Evolutionary conservation across 2,113 vertebrate genomes (phyloP).

Genomic region (Hydrochoerus hydrochaeris): DNA sequence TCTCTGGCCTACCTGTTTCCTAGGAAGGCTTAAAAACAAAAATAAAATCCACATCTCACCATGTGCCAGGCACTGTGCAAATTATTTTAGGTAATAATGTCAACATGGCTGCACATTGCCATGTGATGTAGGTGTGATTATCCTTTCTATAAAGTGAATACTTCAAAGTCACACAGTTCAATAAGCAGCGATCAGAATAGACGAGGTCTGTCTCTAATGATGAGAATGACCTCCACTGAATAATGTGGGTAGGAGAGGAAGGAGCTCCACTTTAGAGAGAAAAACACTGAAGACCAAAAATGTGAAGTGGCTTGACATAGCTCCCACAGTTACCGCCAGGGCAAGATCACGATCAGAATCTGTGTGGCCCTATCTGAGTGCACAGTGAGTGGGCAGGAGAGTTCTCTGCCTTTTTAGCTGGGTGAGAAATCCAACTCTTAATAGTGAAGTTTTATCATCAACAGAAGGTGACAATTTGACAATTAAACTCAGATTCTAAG

Average conservation of each 20-base stretch:
- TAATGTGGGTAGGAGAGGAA: not conserved
- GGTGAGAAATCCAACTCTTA: not conserved
- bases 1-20: not conserved
- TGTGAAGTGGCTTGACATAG: not conserved
- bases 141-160: not conserved
- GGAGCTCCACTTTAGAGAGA: not conserved
- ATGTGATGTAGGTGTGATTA: not conserved
- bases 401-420: not conserved
- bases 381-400: rapidly evolving
- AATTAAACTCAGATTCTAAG: not conserved
- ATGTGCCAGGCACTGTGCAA: not conserved
- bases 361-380: not conserved
- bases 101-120: not conserved
- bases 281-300: not conserved
- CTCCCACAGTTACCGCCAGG: not conserved
- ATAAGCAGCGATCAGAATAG: not conserved
- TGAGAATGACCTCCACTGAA: not conserved
- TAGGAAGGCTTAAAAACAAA: not conserved
- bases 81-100: not conserved
- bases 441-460: not conserved
- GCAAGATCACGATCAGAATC: not conserved
- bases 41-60: not conserved
- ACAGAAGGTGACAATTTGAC: not conserved
- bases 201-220: not conserved
- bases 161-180: not conserved